A percentile compares a stretch with the other conserved stretches of the same genome.
phyloP scores from a whole-genome alignment of 2,797 vertebrate species.

The Notamacropus eugenii region DNA sequence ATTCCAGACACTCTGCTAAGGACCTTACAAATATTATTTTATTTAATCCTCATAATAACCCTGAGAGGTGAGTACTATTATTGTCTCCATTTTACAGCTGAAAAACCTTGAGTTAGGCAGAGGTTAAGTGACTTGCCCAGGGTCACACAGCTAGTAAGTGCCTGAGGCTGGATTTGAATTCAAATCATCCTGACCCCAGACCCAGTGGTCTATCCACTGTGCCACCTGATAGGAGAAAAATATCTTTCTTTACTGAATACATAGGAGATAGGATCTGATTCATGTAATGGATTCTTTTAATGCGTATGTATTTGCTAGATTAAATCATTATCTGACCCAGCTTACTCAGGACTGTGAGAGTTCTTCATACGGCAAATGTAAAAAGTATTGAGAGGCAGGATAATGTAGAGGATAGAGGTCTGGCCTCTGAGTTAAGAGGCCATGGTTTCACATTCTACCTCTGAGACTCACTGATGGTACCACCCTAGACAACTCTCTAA shows the following conservation, averaged over 20 bases:
- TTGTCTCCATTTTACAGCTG: neutral
- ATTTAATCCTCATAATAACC: neutral
- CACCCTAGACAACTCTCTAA: neutral
- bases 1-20: neutral
- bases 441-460: neutral
- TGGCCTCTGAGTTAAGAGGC: neutral
- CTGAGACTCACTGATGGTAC: neutral
- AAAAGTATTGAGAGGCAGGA: neutral
- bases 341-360: neutral
- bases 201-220: neutral
- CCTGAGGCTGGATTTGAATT: neutral
- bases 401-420: neutral
- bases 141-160: neutral
- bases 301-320: neutral
- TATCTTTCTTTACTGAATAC: neutral
- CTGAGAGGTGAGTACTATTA: neutral
- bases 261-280: neutral
- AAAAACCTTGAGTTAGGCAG: neutral
- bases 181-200: neutral
- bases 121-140: neutral
- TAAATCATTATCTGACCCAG: neutral
- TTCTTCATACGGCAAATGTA: neutral
- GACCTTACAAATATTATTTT: neutral
- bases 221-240: neutral
- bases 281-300: neutral